Evolutionary conservation across 2,797 vertebrate genomes (phyloP).

Genomic region (Valencia hispanica): DNA sequence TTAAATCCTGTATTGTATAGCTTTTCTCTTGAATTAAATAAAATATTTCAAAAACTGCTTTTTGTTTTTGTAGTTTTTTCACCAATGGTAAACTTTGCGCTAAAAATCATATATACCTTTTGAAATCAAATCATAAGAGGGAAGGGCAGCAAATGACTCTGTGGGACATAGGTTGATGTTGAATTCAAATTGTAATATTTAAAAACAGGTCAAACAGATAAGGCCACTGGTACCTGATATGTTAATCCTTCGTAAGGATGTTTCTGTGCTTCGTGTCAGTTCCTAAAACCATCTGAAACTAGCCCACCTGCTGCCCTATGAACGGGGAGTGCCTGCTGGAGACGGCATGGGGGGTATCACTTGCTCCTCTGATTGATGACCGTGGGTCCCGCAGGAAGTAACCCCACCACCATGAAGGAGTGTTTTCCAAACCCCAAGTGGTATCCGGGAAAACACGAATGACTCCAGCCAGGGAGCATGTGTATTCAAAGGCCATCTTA

Average conservation of each 20-base stretch:
- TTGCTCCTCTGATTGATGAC: conserved; percentile 80
- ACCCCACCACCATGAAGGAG: conserved; percentile 82
- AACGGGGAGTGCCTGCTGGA: conserved; percentile 61
- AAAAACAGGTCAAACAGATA: not conserved
- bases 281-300: conserved; percentile 44
- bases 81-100: no score
- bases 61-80: no score
- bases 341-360: conserved; percentile 73
- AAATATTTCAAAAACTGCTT: no score
- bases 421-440: conserved; percentile 81
- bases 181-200: not conserved
- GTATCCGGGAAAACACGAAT: conserved; percentile 81
- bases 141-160: no score
- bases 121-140: no score
- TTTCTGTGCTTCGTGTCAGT: conserved; percentile 26
- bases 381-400: conserved; percentile 78
- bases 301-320: conserved; percentile 71
- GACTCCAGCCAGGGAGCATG: conserved; percentile 69
- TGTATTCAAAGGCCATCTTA: conserved; percentile 73
- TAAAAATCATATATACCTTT: no score
- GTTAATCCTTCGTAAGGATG: conserved; percentile 10
- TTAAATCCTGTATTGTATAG: no score
- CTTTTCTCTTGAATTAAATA: no score
- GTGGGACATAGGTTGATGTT: no score
- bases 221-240: not conserved